These are phyloP conservation scores for Hyaena hyaena DNA, from an alignment of 2,113 vertebrate species.

Conservation along the genomic window DNA sequence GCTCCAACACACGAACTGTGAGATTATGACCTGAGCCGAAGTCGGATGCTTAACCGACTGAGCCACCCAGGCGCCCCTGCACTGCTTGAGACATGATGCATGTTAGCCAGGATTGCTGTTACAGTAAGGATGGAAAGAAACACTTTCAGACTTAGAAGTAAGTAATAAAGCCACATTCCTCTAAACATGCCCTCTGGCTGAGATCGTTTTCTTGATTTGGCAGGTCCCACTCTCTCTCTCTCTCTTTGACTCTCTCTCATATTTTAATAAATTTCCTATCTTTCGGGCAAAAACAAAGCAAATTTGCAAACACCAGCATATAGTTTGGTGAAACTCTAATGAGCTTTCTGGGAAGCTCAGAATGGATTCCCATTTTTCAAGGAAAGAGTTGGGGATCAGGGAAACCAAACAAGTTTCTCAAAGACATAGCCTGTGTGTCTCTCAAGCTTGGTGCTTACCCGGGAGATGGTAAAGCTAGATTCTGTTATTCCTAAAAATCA, in stretches of 20 bases:
- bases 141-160: slow-evolving; percentile 4
- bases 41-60: too few species aligned
- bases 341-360: background rate
- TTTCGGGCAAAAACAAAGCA: background rate
- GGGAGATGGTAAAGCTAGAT: background rate
- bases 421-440: background rate
- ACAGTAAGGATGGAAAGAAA: background rate
- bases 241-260: background rate
- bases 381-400: background rate
- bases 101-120: background rate
- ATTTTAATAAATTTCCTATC: background rate
- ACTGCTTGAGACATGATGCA: background rate
- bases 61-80: too few species aligned
- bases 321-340: background rate
- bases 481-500: background rate
- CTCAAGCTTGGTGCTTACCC: background rate
- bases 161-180: slow-evolving; percentile 9
- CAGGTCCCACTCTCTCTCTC: background rate
- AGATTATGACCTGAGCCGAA: too few species aligned
- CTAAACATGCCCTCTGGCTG: background rate
- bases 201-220: background rate
- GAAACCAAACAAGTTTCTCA: background rate
- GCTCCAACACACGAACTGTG: too few species aligned
- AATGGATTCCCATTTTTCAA: background rate
- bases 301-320: background rate